A percentile compares a stretch with the other conserved stretches of the same genome.
phyloP scores from a whole-genome alignment of 1,140 invertebrate genomes.

The Cotesia vestalis region DNA sequence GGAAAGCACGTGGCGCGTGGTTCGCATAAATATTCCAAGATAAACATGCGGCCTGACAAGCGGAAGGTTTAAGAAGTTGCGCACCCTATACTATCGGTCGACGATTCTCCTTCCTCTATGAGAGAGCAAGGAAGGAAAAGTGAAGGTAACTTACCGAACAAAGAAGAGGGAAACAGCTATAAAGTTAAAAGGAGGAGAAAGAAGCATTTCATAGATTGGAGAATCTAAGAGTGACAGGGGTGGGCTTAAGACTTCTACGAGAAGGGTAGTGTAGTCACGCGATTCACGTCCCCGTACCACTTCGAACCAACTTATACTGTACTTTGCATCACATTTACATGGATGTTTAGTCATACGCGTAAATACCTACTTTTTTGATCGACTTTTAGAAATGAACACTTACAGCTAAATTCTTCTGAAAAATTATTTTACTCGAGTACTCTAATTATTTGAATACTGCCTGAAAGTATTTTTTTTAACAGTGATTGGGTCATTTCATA shows the following conservation, averaged over 20 bases:
- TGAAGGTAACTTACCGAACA: conserved; percentile 19
- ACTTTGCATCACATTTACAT: conserved; percentile 43
- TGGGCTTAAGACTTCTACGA: conserved; percentile 31
- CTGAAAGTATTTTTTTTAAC: no score
- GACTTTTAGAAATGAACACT: no score
- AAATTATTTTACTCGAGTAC: no score
- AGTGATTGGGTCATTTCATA: no score
- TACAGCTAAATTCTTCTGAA: no score
- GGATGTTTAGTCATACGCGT: conserved; percentile 19
- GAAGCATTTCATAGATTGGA: conserved; percentile 13
- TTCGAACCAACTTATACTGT: conserved; percentile 47
- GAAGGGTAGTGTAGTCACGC: conserved; percentile 48
- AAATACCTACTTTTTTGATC: background rate
- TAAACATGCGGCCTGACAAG: conserved; percentile 45
- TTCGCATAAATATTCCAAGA: conserved; percentile 52
- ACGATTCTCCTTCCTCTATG: conserved; percentile 1
- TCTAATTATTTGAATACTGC: no score
- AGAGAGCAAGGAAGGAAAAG: conserved; percentile 22
- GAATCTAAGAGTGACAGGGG: conserved; percentile 32
- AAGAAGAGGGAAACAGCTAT: background rate
- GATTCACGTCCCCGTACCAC: conserved; percentile 56
- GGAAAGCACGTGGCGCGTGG: conserved; percentile 31
- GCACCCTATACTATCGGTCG: conserved; percentile 13
- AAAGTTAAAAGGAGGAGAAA: conserved; percentile 26
- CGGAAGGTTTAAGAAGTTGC: conserved; percentile 41